phyloP scores from a whole-genome alignment of 2,888 invertebrate genomes.

The Blera fallax region DNA sequence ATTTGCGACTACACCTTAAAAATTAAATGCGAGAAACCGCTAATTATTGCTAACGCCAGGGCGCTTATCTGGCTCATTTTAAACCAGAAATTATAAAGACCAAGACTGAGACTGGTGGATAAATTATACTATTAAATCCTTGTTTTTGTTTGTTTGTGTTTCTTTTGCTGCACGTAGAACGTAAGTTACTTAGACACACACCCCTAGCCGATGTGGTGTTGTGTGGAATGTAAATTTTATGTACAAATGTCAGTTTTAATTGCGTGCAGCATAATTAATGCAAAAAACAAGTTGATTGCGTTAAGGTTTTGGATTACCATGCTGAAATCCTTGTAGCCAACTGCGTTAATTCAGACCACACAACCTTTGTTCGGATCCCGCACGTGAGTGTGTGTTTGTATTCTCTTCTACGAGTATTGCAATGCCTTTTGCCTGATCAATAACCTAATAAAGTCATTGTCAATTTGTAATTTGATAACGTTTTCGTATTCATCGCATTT shows the following conservation, averaged over 20 bases:
- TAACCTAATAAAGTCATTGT: constrained; percentile 58
- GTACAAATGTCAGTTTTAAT: constrained; percentile 50
- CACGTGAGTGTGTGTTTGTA: background rate
- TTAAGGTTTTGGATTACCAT: constrained; percentile 45
- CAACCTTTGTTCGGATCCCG: constrained; percentile 14
- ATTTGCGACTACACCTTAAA: background rate
- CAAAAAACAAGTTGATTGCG: constrained; percentile 12
- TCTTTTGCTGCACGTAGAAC: background rate
- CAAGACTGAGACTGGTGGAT: no score
- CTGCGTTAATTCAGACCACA: constrained; percentile 21
- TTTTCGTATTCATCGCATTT: no score
- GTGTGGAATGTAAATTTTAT: constrained; percentile 24
- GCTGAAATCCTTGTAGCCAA: constrained; percentile 20
- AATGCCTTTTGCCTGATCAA: constrained; percentile 50
- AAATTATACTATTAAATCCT: background rate
- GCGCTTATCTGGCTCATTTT: background rate
- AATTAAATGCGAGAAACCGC: constrained; percentile 4
- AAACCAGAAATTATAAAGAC: background rate
- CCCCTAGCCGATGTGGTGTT: background rate
- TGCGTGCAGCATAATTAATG: constrained; percentile 53
- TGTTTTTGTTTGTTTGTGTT: background rate
- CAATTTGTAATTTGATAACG: constrained; percentile 59
- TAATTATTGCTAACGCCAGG: constrained; percentile 16
- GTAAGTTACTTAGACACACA: background rate
- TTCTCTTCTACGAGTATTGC: no score